A percentile compares a stretch with the other conserved stretches of the same genome.
Conservation (phyloP, 1,140 invertebrate genomes). For the Drosophila nigromelanica region DNA sequence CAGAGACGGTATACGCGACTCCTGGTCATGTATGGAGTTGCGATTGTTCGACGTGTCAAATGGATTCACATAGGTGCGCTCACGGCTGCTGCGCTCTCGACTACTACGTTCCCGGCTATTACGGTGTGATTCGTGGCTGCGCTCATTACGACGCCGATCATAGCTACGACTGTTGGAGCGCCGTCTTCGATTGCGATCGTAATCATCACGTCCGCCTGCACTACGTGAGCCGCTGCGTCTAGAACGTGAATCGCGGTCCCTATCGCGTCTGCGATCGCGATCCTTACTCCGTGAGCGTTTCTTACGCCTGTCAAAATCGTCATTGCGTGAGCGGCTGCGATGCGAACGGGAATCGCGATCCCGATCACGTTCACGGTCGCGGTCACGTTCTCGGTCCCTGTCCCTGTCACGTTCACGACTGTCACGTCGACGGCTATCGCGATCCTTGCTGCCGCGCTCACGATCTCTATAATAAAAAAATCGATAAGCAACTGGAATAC, state of each 20-base stretch:
- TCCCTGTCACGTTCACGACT: constrained; percentile 66
- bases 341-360: constrained; percentile 77
- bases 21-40: constrained; percentile 61
- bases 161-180: constrained; percentile 67
- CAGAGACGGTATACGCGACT: constrained; percentile 50
- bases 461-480: constrained; percentile 46
- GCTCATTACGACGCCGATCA: constrained; percentile 82
- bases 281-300: constrained; percentile 77
- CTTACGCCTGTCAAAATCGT: constrained; percentile 65
- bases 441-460: constrained; percentile 57
- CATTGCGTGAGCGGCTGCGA: constrained; percentile 84
- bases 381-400: constrained; percentile 77
- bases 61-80: constrained; percentile 84
- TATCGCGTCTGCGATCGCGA: constrained; percentile 76
- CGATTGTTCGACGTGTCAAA: constrained; percentile 85
- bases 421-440: constrained; percentile 84
- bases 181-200: constrained; percentile 50
- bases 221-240: constrained; percentile 62
- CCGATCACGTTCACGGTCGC: constrained; percentile 76
- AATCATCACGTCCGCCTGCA: constrained; percentile 51
- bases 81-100: constrained; percentile 84
- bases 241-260: constrained; percentile 63
- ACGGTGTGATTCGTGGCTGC: constrained; percentile 82
- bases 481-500: background rate
- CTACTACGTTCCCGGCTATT: constrained; percentile 71